Base-by-base conservation (phyloP, 2,888 invertebrate species). In the Rutpela maculata region DNA sequence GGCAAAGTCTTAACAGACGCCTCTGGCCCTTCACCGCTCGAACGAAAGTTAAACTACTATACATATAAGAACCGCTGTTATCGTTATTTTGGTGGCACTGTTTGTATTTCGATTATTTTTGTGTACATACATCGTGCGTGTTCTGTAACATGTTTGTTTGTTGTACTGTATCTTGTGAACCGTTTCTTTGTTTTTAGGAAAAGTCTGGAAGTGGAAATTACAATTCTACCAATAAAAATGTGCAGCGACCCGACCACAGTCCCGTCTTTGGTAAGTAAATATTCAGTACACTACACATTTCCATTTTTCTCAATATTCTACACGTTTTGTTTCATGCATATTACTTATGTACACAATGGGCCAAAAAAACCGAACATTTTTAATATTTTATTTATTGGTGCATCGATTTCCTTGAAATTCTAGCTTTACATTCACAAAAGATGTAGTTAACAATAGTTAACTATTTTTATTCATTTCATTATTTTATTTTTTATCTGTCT, bases 241-340 rank as follows among this genome's bases (percentile, higher is more conserved):
- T 94, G 87, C 92, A 95, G 86, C 94, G 96, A 90, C 94, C 96
- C 89, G 96, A 97, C 90, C 94, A 95, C 89, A 96, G 95, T 92
- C 95, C 96, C 85, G 96, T 96, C 87, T 96, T 96, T 90, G 95
- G 96, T 96, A 91, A 95, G 96, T 84, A 55, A 57, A 15, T 1
- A n/a, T 35, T 35, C 26, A 43, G 12, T 43, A 43, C 12, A 43
- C 31, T 0, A 35, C 31, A 35, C 31, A 12, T 12, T 12, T 12
- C 12, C 43, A 38, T 10, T 38, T 38, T 38, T 38, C n/a, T 38
- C 12, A 15, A 12, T 43, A 43, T 38, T 38, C 3, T 38, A 10
- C 11, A 38, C 1, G 12, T 43, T 43, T 43, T 0, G 12, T 35
- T 35, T 35, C 31, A 35, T 35, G 7, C 7, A 35, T 35, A 35